phyloP scores from a whole-genome alignment of 37 sponge, comb jelly and placozoan species.

The Halisarca cf. caerulea region DNA sequence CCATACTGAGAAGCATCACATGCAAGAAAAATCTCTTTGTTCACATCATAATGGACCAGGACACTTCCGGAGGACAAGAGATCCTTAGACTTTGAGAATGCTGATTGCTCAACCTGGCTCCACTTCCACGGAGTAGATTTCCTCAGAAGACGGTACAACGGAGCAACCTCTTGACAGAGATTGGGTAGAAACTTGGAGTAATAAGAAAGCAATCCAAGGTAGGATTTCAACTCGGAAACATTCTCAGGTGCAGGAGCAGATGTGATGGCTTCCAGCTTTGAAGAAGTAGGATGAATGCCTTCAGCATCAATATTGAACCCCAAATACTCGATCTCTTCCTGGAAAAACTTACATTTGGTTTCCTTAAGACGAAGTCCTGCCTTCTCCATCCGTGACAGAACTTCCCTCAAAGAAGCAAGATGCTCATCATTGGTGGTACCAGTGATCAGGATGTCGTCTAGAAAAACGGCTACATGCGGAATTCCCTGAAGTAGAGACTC shows the following conservation, averaged over 20 bases:
- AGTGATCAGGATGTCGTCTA: conserved; percentile 39
- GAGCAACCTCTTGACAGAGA: conserved; percentile 5
- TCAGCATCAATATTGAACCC: conserved; percentile 33
- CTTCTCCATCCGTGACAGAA: not conserved
- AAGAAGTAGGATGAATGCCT: conserved; percentile 1
- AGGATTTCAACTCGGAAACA: conserved; percentile 15
- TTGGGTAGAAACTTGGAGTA: conserved; percentile 56
- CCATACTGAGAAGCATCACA: no score
- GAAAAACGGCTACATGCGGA: not conserved
- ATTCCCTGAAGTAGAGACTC: conserved; percentile 37
- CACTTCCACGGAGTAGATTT: conserved; percentile 34
- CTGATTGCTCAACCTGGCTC: conserved; percentile 18
- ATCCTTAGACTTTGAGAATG: no score
- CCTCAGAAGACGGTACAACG: conserved; percentile 18
- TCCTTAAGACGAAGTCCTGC: not conserved
- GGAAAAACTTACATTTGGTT: not conserved
- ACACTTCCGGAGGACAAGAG: no score
- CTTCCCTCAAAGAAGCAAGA: no score
- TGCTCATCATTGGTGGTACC: not conserved
- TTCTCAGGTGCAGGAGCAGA: conserved; percentile 27
- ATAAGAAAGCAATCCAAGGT: conserved; percentile 43
- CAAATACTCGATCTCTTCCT: conserved; percentile 42
- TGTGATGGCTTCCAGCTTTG: conserved; percentile 20
- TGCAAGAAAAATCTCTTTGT: no score
- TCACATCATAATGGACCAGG: no score